Evolutionary conservation across 2,888 invertebrate species (phyloP).

Genomic region (Apeira syringaria): DNA sequence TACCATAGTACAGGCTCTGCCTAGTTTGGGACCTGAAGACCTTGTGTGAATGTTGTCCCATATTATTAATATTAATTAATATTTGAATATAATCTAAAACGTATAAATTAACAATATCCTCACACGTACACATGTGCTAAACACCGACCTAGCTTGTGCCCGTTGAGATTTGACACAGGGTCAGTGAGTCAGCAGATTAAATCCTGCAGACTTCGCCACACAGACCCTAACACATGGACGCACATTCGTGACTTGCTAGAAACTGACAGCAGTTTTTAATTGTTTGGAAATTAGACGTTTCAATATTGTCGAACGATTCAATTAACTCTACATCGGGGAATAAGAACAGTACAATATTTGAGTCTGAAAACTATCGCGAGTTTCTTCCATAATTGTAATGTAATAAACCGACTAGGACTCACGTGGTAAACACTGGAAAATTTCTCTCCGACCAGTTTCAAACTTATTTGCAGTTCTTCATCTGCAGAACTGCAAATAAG

Average conservation of each 20-base stretch:
- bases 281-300: conserved; percentile 57
- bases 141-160: conserved; percentile 62
- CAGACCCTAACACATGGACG: conserved; percentile 61
- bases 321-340: conserved; percentile 17
- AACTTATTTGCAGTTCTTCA: too few relatives aligned
- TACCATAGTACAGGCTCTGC: too few relatives aligned
- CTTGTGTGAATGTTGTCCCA: too few relatives aligned
- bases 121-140: conserved; percentile 60
- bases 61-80: too few relatives aligned
- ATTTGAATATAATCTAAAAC: too few relatives aligned
- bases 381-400: too few relatives aligned
- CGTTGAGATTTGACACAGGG: conserved; percentile 78
- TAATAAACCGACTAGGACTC: too few relatives aligned
- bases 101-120: conserved; percentile 16
- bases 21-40: too few relatives aligned
- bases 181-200: conserved; percentile 62
- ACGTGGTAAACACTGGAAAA: too few relatives aligned
- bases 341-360: not conserved
- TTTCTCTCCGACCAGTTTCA: too few relatives aligned
- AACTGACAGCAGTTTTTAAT: conserved; percentile 69
- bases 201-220: conserved; percentile 39
- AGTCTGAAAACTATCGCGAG: too few relatives aligned
- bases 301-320: conserved; percentile 52
- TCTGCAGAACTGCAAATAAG: too few relatives aligned
- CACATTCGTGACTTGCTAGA: conserved; percentile 62